Conservation (phyloP, 2,797 vertebrate genomes). For the Lycodopsis pacificus region DNA sequence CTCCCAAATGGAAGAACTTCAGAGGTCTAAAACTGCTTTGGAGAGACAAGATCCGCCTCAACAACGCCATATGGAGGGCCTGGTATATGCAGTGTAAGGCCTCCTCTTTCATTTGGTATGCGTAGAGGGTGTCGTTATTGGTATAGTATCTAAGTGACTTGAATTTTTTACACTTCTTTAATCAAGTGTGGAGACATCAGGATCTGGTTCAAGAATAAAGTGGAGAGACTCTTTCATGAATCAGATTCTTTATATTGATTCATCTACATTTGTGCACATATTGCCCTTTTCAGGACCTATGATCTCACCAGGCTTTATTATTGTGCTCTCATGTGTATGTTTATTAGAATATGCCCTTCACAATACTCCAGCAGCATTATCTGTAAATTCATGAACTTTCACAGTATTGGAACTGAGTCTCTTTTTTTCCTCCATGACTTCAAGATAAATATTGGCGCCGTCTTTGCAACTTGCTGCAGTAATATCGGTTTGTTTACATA, state of each 20-base stretch:
- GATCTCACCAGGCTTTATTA: neutral
- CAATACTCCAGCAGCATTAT: neutral
- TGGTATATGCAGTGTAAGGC: slow-evolving; percentile 99
- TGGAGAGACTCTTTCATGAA: neutral
- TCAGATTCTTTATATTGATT: neutral
- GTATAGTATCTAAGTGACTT: neutral
- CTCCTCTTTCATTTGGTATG: neutral
- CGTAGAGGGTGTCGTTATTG: neutral
- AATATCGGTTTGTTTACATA: slow-evolving; percentile 7
- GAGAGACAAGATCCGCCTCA: slow-evolving; percentile 99
- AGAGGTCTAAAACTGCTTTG: slow-evolving; percentile 97
- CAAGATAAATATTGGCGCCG: neutral
- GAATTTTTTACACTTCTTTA: neutral
- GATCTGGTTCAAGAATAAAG: neutral
- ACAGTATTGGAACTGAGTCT: neutral
- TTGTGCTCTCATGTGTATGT: neutral
- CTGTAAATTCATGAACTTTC: neutral
- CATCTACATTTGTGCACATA: neutral
- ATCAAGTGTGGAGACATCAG: neutral
- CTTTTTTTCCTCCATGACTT: neutral
- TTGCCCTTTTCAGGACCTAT: neutral
- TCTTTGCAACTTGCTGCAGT: neutral
- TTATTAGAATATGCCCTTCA: neutral
- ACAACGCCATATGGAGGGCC: slow-evolving; percentile 99
- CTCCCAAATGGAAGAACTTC: slow-evolving; percentile 99